phyloP scores from a whole-genome alignment of 2,888 invertebrate genomes.

The Synergus gifuensis region DNA sequence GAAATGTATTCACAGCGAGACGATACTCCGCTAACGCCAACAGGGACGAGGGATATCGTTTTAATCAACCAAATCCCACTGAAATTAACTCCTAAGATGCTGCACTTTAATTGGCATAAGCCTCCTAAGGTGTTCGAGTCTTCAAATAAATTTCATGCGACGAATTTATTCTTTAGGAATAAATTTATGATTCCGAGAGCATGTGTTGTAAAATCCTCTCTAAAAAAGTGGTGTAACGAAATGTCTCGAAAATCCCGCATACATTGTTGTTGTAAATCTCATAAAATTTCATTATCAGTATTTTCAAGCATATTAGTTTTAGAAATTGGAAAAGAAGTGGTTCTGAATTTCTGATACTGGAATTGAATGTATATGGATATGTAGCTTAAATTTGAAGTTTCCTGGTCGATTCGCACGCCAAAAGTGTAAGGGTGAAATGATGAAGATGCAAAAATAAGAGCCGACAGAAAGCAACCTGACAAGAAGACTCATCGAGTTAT shows the following conservation, averaged over 20 bases:
- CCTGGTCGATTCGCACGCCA: neutral
- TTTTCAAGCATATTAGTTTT: neutral
- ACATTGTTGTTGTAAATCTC: neutral
- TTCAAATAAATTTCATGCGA: constrained; percentile 23
- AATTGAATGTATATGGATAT: neutral
- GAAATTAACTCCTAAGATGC: constrained; percentile 41
- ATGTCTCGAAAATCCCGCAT: too few relatives aligned
- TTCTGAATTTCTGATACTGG: neutral
- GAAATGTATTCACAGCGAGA: constrained; percentile 25
- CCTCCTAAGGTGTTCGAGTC: constrained; percentile 31
- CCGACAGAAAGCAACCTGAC: constrained; percentile 50
- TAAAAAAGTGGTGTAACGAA: too few relatives aligned
- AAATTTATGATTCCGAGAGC: constrained; percentile 23
- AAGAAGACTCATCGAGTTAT: constrained; percentile 50
- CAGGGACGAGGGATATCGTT: constrained; percentile 33
- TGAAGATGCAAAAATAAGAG: neutral
- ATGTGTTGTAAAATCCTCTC: neutral
- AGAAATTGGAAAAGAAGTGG: neutral
- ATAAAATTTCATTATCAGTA: neutral
- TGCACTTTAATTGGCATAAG: constrained; percentile 39
- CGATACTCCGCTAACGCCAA: constrained; percentile 9
- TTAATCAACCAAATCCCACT: constrained; percentile 35
- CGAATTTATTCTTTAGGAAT: constrained; percentile 9
- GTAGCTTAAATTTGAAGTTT: neutral
- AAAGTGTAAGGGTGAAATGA: neutral